Conservation (phyloP, 2,797 vertebrate genomes). For the Apodemus agrarius region DNA sequence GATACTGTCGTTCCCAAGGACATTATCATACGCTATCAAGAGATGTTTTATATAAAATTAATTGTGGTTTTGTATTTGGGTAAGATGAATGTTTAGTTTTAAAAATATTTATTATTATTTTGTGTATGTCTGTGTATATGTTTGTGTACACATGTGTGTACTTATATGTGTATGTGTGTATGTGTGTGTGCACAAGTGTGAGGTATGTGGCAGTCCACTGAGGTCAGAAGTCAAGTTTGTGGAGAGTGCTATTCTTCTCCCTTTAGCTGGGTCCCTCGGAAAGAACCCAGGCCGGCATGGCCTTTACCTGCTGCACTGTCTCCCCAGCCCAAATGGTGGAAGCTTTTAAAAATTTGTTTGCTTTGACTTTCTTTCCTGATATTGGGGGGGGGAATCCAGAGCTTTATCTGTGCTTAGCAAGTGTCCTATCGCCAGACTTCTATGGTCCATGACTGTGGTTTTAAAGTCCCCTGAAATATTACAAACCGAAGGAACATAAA, state of each 20-base stretch:
- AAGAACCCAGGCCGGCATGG: no score
- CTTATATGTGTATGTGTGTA: neutral
- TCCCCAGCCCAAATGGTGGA: neutral
- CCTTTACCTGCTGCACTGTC: neutral
- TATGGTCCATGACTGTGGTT: neutral
- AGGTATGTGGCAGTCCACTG: neutral
- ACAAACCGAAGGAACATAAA: neutral
- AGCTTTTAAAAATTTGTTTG: neutral
- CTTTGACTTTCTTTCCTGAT: neutral
- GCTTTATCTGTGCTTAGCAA: no score
- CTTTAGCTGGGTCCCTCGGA: neutral
- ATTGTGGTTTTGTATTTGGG: neutral
- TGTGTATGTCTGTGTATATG: neutral
- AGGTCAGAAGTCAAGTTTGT: neutral
- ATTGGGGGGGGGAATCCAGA: neutral
- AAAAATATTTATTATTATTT: neutral
- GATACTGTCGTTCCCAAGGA: neutral
- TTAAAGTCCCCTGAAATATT: constrained; percentile 5
- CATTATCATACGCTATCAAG: neutral
- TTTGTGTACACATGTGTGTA: neutral
- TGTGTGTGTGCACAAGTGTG: neutral
- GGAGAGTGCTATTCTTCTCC: neutral
- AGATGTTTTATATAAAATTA: neutral
- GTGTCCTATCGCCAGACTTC: no score
- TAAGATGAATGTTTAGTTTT: neutral